Evolutionary conservation across 2,113 vertebrate species (phyloP).

Genomic region (Solea solea): DNA sequence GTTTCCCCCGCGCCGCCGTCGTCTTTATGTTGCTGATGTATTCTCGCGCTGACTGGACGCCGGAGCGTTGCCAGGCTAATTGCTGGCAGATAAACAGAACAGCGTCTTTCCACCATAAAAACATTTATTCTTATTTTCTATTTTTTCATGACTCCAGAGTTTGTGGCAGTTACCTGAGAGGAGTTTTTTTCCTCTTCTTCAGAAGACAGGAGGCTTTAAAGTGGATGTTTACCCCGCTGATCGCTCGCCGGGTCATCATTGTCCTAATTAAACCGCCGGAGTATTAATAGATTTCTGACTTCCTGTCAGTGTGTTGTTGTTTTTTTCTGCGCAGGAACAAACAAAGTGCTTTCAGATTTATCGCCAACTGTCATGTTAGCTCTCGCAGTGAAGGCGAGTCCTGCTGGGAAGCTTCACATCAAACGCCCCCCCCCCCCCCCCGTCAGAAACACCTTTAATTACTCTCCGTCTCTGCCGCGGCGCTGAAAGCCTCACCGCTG

Average conservation of each 20-base stretch:
- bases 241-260: conserved; percentile 64
- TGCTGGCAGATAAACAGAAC: conserved; percentile 46
- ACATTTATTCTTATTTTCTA: background rate
- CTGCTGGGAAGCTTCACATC: conserved; percentile 70
- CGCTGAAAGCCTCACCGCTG: conserved; percentile 46
- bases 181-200: conserved; percentile 13
- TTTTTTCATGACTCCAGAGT: conserved; percentile 14
- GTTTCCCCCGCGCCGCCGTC: conserved; percentile 28
- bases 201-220: conserved; percentile 51
- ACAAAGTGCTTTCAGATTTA: conserved; percentile 74
- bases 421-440: too few relatives aligned
- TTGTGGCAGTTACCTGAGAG: conserved; percentile 49
- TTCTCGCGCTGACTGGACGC: conserved; percentile 17
- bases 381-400: conserved; percentile 61
- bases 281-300: conserved; percentile 67
- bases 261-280: conserved; percentile 74
- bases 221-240: conserved; percentile 51
- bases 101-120: conserved; percentile 23
- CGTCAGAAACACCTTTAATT: conserved; percentile 76
- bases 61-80: conserved; percentile 53
- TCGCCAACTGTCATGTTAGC: conserved; percentile 75
- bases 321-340: conserved; percentile 69
- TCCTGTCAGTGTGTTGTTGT: conserved; percentile 49
- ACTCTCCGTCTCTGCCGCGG: conserved; percentile 47
- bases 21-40: conserved; percentile 23